A percentile compares a stretch with the other conserved stretches of the same genome.
phyloP scores from a whole-genome alignment of 2,113 vertebrate genomes.

The Lipophrys pholis region DNA sequence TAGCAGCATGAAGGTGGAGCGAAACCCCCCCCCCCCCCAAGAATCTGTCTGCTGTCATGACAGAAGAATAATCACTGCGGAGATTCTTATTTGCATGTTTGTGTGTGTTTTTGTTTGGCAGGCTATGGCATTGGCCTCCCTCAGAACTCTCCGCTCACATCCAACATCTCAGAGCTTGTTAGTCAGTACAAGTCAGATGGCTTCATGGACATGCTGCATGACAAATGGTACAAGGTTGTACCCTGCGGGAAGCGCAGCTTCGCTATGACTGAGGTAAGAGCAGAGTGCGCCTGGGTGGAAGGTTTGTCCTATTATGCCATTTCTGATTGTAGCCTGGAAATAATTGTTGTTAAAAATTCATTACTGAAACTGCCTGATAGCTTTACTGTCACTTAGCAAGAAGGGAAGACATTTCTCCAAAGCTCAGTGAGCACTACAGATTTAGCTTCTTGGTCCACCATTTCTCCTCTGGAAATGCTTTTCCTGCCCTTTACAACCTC shows the following conservation, averaged over 20 bases:
- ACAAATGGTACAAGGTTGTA: conserved; percentile 99
- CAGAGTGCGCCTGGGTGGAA: not conserved
- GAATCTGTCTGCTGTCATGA: not conserved
- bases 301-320: not conserved
- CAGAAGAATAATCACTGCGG: conserved; percentile 17
- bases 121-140: conserved; percentile 98
- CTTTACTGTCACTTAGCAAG: too few species aligned
- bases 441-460: not conserved
- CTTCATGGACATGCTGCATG: conserved; percentile 97
- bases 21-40: too few species aligned
- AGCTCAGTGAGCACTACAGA: not conserved
- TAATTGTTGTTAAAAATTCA: too few species aligned
- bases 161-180: conserved; percentile 96
- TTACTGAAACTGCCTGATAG: too few species aligned
- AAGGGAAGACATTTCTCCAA: not conserved
- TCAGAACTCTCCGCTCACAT: conserved; percentile 94
- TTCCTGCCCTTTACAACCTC: not conserved
- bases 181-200: conserved; percentile 98
- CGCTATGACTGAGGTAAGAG: conserved; percentile 92
- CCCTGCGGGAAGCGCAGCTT: conserved; percentile 98
- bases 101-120: conserved; percentile 64
- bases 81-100: conserved; percentile 4
- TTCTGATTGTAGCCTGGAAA: too few species aligned
- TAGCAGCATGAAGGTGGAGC: not conserved
- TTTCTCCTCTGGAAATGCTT: not conserved